Base-by-base conservation (phyloP, 1,140 invertebrate species). In the Spodoptera litura region DNA sequence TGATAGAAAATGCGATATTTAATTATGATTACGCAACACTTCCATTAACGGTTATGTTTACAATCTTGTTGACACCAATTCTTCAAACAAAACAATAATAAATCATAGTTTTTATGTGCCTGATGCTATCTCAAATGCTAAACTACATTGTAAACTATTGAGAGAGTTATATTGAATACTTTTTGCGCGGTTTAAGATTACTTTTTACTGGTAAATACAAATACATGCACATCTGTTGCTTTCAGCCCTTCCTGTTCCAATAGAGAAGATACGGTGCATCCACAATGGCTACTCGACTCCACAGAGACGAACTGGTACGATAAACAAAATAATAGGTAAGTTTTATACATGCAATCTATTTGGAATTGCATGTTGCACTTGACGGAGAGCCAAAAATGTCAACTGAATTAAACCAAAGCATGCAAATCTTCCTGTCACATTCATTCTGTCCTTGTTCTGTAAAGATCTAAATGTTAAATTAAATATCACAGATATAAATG, bases 211-310 rank as follows among this genome's bases (percentile, higher is more conserved):
- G 15, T 61, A 64, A 62, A 55, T 27, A 11, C 56, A 12, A 44
- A 8, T 44, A 1, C 38, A 44, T 53, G 13, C 51, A 9, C 53
- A 73, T 58, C 38, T 66, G 27, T 25, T 79, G 9, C 86, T 84
- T 87, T 73, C 80, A 89, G 94, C 74, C 89, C 93, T 72, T 90
- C 91, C 58, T 94, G 93, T 81, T 94, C 93, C 31, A 85, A 90
- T 76, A 95, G 96, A 82, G 96, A 96, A 81, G 96, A 96, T 72
- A 95, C 95, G 66, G 95, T 96, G 9, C 96, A 96, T 83, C 96
- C 96, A 25, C 96, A 96, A 72, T 97, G 96, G 96, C 93, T 97
- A 49, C 86, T 96, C 31, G 96, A 97, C 83, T 95, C 95, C 68
- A 91, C 93, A 58, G 90, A 89, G 62, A 90, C 89, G 20, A 93